phyloP scores from a whole-genome alignment of 2,888 invertebrate genomes.

The Frankliniella fusca region DNA sequence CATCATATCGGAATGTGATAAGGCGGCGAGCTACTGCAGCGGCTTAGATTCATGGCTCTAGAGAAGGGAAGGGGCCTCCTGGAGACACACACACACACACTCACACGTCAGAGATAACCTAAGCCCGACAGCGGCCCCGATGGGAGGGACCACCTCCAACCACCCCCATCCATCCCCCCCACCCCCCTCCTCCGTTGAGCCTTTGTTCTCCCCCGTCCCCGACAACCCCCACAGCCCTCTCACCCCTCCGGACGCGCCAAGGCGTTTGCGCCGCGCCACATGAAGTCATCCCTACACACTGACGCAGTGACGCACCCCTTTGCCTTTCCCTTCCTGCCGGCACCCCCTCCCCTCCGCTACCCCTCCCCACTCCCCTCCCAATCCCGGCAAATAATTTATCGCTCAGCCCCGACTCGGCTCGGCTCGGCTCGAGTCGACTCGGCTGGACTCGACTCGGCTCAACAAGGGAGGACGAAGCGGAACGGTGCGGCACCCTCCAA shows the following conservation, averaged over 20 bases:
- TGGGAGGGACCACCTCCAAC: neutral
- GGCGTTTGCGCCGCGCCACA: neutral
- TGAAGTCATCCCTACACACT: neutral
- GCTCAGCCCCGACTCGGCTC: too few relatives aligned
- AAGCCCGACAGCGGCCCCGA: neutral
- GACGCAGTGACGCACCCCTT: neutral
- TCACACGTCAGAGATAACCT: neutral
- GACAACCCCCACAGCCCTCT: neutral
- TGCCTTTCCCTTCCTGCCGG: neutral
- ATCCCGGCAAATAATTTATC: too few relatives aligned
- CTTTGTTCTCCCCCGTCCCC: neutral
- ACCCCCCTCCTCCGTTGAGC: neutral
- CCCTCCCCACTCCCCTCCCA: too few relatives aligned
- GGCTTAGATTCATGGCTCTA: neutral
- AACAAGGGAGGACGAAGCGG: too few relatives aligned
- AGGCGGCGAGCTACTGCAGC: neutral
- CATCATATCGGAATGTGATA: neutral
- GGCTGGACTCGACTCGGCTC: too few relatives aligned
- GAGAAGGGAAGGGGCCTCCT: neutral
- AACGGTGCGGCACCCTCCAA: too few relatives aligned
- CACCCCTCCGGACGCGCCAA: too few relatives aligned
- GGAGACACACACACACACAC: neutral
- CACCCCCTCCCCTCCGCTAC: neutral
- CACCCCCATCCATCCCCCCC: neutral
- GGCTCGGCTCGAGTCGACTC: too few relatives aligned